A percentile compares a stretch with the other conserved stretches of the same genome.
Evolutionary conservation across 2,797 vertebrate species (phyloP).

Genomic region (Pogonophryne albipinna): DNA sequence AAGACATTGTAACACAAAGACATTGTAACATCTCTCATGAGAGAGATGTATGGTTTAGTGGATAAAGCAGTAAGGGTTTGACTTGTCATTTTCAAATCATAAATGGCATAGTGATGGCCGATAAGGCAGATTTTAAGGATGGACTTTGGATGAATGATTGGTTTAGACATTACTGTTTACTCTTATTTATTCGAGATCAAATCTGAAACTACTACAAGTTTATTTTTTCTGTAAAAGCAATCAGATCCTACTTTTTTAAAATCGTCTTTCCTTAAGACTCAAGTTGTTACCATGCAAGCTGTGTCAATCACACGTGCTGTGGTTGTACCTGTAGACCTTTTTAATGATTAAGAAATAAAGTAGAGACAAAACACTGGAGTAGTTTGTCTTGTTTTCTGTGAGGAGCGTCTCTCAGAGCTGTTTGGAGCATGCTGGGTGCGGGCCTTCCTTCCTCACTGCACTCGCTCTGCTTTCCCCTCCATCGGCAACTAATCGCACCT

Average conservation of each 20-base stretch:
- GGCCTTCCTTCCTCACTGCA: conserved; percentile 61
- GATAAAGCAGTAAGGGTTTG: conserved; percentile 10
- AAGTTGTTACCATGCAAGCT: conserved; percentile 53
- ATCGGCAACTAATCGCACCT: conserved; percentile 65
- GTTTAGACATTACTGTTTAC: conserved; percentile 4
- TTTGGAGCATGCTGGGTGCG: conserved; percentile 56
- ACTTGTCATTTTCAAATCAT: conserved; percentile 32
- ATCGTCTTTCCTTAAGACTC: conserved; percentile 33
- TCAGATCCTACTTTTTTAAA: background rate
- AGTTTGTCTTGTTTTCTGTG: conserved; percentile 80
- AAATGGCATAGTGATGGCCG: conserved; percentile 18
- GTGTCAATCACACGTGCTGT: conserved; percentile 37
- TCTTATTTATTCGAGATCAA: conserved; percentile 54
- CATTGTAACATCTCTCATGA: background rate
- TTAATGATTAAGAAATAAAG: conserved; percentile 80
- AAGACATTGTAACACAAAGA: conserved; percentile 7
- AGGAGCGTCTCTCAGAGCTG: conserved; percentile 51
- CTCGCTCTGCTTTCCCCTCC: conserved; percentile 63
- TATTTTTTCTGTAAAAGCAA: conserved; percentile 44
- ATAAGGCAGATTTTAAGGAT: conserved; percentile 32
- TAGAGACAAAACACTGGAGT: conserved; percentile 76
- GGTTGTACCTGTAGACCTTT: conserved; percentile 50
- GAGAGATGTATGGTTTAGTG: conserved; percentile 6
- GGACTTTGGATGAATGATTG: conserved; percentile 24
- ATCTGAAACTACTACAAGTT: conserved; percentile 35